Conservation (phyloP, 2,888 invertebrate genomes). For the Pogonocherus hispidulus region DNA sequence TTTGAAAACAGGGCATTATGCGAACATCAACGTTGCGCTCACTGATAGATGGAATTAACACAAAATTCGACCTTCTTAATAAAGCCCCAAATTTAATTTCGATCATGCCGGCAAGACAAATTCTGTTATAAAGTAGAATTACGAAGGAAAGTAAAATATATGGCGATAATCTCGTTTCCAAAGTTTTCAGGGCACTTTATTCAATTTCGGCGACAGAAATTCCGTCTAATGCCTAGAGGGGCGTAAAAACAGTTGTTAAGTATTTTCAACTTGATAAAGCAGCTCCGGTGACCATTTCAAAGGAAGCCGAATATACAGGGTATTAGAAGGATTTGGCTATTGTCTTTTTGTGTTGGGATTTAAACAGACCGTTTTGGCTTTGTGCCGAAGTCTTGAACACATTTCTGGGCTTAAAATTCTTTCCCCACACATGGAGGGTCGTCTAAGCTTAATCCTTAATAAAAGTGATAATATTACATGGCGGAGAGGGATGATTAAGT, state of each 20-base stretch:
- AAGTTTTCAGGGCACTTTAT: slow-evolving; percentile 30
- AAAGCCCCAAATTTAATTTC: slow-evolving; percentile 32
- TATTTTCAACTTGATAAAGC: slow-evolving; percentile 24
- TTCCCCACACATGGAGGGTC: no score
- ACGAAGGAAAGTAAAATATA: slow-evolving; percentile 35
- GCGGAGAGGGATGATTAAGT: no score
- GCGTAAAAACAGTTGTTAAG: slow-evolving; percentile 29
- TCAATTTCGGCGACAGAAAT: no score
- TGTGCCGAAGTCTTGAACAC: background rate
- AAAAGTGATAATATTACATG: no score
- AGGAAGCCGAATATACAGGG: background rate
- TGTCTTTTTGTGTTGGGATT: no score
- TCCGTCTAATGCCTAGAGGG: slow-evolving; percentile 12
- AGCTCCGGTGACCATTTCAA: background rate
- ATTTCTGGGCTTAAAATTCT: no score
- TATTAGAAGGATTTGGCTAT: background rate
- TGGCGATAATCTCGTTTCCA: slow-evolving; percentile 29
- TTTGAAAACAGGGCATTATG: no score
- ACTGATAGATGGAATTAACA: slow-evolving; percentile 11
- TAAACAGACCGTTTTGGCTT: no score
- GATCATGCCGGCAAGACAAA: slow-evolving; percentile 34
- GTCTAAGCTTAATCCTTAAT: no score
- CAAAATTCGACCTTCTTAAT: slow-evolving; percentile 21
- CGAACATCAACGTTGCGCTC: background rate
- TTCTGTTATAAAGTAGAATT: slow-evolving; percentile 39